A percentile compares a stretch with the other conserved stretches of the same genome.
Conservation (phyloP, 2,113 vertebrate genomes). For the Pyxicephalus adspersus region DNA sequence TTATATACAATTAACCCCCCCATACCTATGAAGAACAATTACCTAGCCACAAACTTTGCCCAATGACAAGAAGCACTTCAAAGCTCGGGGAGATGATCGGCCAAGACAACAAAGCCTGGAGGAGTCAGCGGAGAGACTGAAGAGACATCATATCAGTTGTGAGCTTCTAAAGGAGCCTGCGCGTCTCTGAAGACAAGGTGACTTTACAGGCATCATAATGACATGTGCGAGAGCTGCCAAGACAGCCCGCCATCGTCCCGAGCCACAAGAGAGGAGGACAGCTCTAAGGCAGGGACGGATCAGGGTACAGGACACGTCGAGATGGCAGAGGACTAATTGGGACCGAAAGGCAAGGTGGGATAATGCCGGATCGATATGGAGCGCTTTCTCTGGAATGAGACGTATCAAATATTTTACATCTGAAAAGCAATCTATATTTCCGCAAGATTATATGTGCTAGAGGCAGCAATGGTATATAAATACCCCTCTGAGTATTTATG, state of each 20-base stretch:
- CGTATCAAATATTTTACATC: constrained; percentile 2
- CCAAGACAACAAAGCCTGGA: neutral
- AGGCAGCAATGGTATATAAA: neutral
- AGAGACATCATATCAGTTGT: constrained; percentile 1
- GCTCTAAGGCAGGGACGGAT: constrained; percentile 1
- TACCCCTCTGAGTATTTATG: no score
- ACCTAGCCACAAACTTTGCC: neutral
- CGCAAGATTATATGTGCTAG: neutral
- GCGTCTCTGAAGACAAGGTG: constrained; percentile 47
- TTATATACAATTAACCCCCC: no score
- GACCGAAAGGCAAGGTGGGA: neutral
- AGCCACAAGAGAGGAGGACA: constrained; percentile 6
- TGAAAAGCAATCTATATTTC: constrained; percentile 21
- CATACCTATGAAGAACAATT: no score
- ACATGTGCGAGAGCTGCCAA: constrained; percentile 47
- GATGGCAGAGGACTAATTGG: constrained; percentile 23
- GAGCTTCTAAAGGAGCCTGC: constrained; percentile 10
- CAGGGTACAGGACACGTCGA: neutral
- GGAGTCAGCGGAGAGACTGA: constrained; percentile 5
- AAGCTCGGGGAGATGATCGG: neutral
- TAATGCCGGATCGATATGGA: constrained; percentile 11
- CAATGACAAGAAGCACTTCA: neutral
- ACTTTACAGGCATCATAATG: constrained; percentile 44
- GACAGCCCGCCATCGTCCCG: constrained; percentile 32
- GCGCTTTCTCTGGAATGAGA: constrained; percentile 15